Percentiles rank a stretch among this genome's conserved stretches.
Conservation (phyloP, 2,888 invertebrate species). For the Chymomyza fuscimana region DNA sequence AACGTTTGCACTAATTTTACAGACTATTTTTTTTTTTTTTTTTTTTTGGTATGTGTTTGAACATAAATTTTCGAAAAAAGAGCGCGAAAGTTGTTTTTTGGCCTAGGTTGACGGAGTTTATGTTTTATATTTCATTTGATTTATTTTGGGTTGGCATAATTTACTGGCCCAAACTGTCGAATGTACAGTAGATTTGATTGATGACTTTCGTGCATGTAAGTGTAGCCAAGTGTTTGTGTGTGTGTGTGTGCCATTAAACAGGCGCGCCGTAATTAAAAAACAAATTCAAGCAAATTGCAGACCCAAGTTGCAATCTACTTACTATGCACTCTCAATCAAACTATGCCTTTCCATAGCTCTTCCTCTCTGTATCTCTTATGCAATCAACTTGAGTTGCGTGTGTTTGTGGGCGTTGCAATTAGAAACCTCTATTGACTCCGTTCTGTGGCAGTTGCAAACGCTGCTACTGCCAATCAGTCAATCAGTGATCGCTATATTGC, state of each 20-base stretch:
- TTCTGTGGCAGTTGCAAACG: slow-evolving; percentile 28
- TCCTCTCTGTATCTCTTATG: slow-evolving; percentile 44
- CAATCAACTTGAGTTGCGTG: slow-evolving; percentile 34
- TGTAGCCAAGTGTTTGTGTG: neutral
- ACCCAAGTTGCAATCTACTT: slow-evolving; percentile 12
- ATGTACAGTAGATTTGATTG: slow-evolving; percentile 49
- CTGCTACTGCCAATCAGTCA: slow-evolving; percentile 60
- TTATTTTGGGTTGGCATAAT: slow-evolving; percentile 34
- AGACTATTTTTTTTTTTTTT: no score
- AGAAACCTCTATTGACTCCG: slow-evolving; percentile 55
- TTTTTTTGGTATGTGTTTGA: neutral
- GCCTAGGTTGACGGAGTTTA: neutral
- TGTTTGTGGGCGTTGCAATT: slow-evolving; percentile 70
- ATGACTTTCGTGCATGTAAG: slow-evolving; percentile 50
- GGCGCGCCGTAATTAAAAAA: slow-evolving; percentile 59
- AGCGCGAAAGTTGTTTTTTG: slow-evolving; percentile 12
- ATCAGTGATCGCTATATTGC: slow-evolving; percentile 47
- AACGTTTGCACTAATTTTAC: neutral
- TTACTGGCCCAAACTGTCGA: slow-evolving; percentile 50
- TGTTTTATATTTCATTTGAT: slow-evolving; percentile 15
- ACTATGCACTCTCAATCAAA: neutral
- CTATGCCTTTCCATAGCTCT: neutral
- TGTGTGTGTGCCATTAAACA: slow-evolving; percentile 49
- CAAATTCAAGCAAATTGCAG: slow-evolving; percentile 64
- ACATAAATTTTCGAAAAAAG: neutral